phyloP scores from a whole-genome alignment of 2,888 invertebrate genomes.

The Merodon equestris region DNA sequence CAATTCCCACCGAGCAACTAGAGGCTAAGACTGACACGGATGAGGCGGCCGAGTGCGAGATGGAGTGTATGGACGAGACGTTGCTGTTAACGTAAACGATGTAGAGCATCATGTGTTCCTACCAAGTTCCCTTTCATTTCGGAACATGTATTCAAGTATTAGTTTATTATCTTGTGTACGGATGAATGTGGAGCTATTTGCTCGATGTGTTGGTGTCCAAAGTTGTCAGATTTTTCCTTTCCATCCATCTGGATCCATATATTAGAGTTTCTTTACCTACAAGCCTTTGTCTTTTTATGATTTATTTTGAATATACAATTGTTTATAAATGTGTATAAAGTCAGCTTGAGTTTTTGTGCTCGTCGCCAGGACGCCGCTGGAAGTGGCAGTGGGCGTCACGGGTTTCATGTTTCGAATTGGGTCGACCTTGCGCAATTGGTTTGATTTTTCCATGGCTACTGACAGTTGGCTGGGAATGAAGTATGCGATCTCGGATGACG shows the following conservation, averaged over 20 bases:
- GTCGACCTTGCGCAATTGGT: too few species aligned
- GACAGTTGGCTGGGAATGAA: too few species aligned
- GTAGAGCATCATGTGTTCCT: too few species aligned
- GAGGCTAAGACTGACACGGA: conserved; percentile 27
- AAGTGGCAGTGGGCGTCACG: too few species aligned
- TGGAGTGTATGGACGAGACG: conserved; percentile 53
- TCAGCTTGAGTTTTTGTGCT: too few species aligned
- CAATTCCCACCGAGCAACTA: conserved; percentile 35
- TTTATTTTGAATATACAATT: conserved; percentile 30
- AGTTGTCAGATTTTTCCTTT: conserved; percentile 22
- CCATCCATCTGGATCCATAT: conserved; percentile 13
- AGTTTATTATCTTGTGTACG: background rate
- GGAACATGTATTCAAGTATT: too few species aligned
- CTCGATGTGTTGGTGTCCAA: too few species aligned
- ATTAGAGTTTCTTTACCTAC: conserved; percentile 24
- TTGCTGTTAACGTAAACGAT: conserved; percentile 7
- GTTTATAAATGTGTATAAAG: conserved; percentile 19
- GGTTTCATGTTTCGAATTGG: too few species aligned
- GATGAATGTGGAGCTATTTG: background rate
- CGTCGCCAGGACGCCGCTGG: too few species aligned
- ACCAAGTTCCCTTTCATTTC: too few species aligned
- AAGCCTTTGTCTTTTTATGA: conserved; percentile 6
- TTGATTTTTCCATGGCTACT: too few species aligned
- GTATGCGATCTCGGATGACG: too few species aligned
- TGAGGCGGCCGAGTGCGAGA: conserved; percentile 27